Conservation (phyloP, 1,140 invertebrate species). For the Lethocerus indicus region DNA sequence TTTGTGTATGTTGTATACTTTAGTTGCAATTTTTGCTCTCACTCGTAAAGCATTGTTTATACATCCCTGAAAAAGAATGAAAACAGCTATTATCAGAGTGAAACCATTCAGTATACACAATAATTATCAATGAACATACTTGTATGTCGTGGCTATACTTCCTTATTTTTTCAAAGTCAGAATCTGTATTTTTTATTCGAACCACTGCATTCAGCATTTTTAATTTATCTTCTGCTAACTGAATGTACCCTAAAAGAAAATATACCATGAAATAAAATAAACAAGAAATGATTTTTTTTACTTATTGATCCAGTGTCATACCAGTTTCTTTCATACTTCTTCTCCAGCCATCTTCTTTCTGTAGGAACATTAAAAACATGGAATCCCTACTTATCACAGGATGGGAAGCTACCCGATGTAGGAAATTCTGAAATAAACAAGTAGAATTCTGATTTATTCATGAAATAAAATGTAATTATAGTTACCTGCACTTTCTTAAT, state of each 20-base stretch:
- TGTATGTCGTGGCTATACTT: conserved; percentile 58
- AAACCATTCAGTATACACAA: not conserved
- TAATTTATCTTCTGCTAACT: conserved; percentile 57
- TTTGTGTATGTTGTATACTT: conserved; percentile 62
- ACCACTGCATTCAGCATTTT: conserved; percentile 57
- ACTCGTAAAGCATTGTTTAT: conserved; percentile 30
- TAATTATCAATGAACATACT: conserved; percentile 22
- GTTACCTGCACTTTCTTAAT: too few species aligned
- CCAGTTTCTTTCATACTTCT: conserved; percentile 56
- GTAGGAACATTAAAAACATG: conserved; percentile 57
- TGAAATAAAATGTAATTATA: conserved; percentile 3
- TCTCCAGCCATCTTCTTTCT: conserved; percentile 57
- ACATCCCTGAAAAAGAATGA: conserved; percentile 25
- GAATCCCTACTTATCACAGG: conserved; percentile 52
- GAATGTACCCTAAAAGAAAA: conserved; percentile 37
- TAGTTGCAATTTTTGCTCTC: conserved; percentile 52
- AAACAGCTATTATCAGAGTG: not conserved
- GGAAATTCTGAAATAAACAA: conserved; percentile 38
- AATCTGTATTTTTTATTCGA: conserved; percentile 52
- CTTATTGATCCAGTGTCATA: conserved; percentile 20
- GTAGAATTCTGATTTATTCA: conserved; percentile 1
- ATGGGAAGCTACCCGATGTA: conserved; percentile 57
- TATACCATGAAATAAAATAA: conserved; percentile 7
- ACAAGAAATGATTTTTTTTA: not conserved
- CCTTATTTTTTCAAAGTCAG: conserved; percentile 56